A percentile compares a stretch with the other conserved stretches of the same genome.
Conservation (phyloP, 2,888 invertebrate genomes). For the Calephelis perditalis region DNA sequence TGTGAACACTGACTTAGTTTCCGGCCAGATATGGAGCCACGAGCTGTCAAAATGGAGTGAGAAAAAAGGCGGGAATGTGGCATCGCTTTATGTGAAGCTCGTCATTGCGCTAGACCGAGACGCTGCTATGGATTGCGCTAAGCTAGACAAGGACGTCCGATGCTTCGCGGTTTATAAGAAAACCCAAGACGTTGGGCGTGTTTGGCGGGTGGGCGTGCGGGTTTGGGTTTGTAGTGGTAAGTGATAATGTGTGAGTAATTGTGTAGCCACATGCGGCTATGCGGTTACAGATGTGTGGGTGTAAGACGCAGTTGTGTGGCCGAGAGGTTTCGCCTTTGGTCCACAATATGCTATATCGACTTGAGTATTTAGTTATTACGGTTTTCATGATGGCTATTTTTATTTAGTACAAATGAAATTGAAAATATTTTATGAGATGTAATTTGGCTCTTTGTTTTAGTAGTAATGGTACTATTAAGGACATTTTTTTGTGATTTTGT, state of each 20-base stretch:
- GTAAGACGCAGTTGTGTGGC: constrained; percentile 42
- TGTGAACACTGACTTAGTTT: constrained; percentile 72
- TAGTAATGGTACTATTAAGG: no score
- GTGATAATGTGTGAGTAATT: constrained; percentile 42
- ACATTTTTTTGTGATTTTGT: no score
- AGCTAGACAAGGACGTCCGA: constrained; percentile 59
- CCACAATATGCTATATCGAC: constrained; percentile 72
- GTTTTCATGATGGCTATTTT: constrained; percentile 39
- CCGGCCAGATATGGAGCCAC: constrained; percentile 77
- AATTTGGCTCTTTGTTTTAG: no score
- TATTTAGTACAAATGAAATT: constrained; percentile 11
- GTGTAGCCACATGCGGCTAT: constrained; percentile 48
- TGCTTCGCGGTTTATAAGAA: constrained; percentile 78
- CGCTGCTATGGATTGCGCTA: constrained; percentile 28
- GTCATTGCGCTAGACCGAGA: constrained; percentile 70
- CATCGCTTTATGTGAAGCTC: constrained; percentile 77
- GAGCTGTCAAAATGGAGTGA: constrained; percentile 79
- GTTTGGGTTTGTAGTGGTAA: constrained; percentile 59
- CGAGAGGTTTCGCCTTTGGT: constrained; percentile 63
- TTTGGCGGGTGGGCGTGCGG: constrained; percentile 77
- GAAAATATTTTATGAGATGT: neutral
- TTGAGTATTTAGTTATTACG: constrained; percentile 72
- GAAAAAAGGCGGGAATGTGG: constrained; percentile 80
- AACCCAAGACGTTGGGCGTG: constrained; percentile 79
- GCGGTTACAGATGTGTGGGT: constrained; percentile 54